These are phyloP conservation scores for Nephila pilipes DNA, from an alignment of 1,140 invertebrate genomes.

Conservation along the genomic window DNA sequence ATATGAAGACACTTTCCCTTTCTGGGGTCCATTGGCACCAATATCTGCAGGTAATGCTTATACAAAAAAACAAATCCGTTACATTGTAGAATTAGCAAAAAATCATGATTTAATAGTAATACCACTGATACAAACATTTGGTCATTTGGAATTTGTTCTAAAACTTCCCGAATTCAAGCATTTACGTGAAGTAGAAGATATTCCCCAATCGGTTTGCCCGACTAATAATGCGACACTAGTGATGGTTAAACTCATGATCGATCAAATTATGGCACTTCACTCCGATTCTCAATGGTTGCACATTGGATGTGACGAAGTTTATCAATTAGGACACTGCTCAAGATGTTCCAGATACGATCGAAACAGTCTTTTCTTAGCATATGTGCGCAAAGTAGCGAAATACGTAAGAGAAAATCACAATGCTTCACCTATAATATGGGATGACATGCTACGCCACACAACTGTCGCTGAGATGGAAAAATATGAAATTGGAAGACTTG, in stretches of 20 bases:
- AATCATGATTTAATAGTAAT: constrained; percentile 89
- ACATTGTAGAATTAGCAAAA: constrained; percentile 85
- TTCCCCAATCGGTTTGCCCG: constrained; percentile 92
- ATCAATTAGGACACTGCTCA: constrained; percentile 89
- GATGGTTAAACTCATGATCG: constrained; percentile 90
- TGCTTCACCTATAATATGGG: constrained; percentile 90
- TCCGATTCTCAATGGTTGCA: constrained; percentile 83
- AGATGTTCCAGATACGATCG: constrained; percentile 85
- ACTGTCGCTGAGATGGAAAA: constrained; percentile 81
- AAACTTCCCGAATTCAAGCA: constrained; percentile 89
- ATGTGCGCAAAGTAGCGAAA: constrained; percentile 84
- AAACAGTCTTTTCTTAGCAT: constrained; percentile 86
- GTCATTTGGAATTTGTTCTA: constrained; percentile 94
- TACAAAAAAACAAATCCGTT: constrained; percentile 85
- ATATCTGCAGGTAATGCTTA: constrained; percentile 91
- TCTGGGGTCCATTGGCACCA: constrained; percentile 85
- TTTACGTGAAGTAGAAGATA: constrained; percentile 88
- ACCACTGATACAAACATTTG: constrained; percentile 97
- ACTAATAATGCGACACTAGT: constrained; percentile 86
- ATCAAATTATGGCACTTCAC: constrained; percentile 87
- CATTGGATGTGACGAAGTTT: constrained; percentile 86
- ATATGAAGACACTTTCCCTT: constrained; percentile 97
- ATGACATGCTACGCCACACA: constrained; percentile 94
- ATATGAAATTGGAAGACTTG: constrained; percentile 85
- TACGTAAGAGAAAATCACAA: constrained; percentile 81